A percentile compares a stretch with the other conserved stretches of the same genome.
Evolutionary conservation across 2,113 vertebrate genomes (phyloP).

Genomic region (Ochotona princeps): DNA sequence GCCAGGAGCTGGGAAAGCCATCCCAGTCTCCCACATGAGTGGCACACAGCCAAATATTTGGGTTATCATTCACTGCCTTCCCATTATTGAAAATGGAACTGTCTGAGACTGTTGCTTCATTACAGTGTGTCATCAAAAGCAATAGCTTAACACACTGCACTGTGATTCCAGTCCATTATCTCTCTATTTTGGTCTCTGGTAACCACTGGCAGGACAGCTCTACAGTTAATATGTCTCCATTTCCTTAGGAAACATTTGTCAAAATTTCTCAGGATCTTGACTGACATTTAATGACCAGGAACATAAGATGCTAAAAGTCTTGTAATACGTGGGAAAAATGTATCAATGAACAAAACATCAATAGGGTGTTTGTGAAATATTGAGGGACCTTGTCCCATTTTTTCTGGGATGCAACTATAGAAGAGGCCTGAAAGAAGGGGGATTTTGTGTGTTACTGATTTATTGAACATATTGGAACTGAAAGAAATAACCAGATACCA

Average conservation of each 20-base stretch:
- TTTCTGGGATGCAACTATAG: neutral
- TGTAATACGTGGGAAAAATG: neutral
- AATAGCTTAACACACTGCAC: no score
- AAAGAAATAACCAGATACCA: neutral
- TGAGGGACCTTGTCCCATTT: neutral
- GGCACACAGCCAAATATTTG: no score
- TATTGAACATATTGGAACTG: neutral
- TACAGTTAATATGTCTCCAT: neutral
- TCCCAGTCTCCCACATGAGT: no score
- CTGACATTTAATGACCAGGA: neutral
- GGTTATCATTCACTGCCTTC: no score
- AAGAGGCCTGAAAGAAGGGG: neutral
- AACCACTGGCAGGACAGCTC: neutral
- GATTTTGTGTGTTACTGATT: neutral
- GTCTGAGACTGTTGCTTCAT: no score
- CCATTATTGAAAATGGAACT: no score
- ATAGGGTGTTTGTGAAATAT: neutral
- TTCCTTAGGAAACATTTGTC: neutral
- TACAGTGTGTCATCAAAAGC: no score
- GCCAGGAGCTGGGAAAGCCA: no score
- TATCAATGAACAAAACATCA: neutral
- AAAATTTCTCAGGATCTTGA: neutral
- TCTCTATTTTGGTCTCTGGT: slow-evolving; percentile 14
- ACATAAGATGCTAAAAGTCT: neutral
- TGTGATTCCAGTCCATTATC: neutral